Evolutionary conservation across 64 coral and sea anemone genomes (phyloP).

Genomic region (Cladopsammia gracilis): DNA sequence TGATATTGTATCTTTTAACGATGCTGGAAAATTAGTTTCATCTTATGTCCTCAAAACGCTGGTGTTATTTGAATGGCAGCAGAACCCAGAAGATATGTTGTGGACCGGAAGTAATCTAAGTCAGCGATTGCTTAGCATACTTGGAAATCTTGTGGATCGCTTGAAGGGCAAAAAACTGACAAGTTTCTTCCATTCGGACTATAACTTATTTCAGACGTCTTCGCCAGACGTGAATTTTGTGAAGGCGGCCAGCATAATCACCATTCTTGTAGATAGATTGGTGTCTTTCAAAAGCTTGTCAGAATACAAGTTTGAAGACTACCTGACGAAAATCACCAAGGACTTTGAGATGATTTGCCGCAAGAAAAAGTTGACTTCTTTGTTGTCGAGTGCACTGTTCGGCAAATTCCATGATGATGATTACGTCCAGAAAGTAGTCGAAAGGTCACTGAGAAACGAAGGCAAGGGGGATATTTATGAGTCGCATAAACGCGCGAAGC

Average conservation of each 20-base stretch:
- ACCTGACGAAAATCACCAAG: neutral
- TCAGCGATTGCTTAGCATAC: conserved; percentile 9
- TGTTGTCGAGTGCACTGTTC: neutral
- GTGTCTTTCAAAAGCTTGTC: neutral
- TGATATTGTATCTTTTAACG: too few species aligned
- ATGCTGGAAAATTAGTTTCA: neutral
- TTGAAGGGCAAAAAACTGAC: conserved; percentile 22
- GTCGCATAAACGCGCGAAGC: neutral
- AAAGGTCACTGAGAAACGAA: neutral
- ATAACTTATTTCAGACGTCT: neutral
- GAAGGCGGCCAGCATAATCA: neutral
- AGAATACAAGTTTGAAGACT: conserved; percentile 34
- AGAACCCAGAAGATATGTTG: neutral
- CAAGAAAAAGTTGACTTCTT: conserved; percentile 2
- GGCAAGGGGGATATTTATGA: neutral
- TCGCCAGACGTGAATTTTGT: neutral
- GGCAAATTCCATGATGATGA: neutral
- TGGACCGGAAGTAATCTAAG: conserved; percentile 35
- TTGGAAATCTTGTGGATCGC: conserved; percentile 6
- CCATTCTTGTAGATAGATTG: conserved; percentile 23
- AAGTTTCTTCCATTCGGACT: conserved; percentile 52
- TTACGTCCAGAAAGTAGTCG: neutral
- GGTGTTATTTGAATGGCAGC: conserved; percentile 64
- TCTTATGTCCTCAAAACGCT: conserved; percentile 59
- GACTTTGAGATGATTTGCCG: neutral